Conservation (phyloP, 1,140 invertebrate genomes). For the Drosophila repletoides region DNA sequence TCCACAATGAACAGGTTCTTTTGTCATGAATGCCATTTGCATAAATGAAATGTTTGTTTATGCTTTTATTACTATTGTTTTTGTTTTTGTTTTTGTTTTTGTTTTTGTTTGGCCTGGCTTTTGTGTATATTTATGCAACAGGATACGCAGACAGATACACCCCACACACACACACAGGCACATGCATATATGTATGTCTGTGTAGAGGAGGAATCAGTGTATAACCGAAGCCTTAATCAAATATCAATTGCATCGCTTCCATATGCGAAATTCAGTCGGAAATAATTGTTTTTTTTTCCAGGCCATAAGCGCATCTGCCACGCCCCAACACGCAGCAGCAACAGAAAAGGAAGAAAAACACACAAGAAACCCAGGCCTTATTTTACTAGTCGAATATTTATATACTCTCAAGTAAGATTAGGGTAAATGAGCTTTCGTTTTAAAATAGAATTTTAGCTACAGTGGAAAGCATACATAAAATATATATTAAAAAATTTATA, state of each 20-base stretch:
- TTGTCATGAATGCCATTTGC: slow-evolving; percentile 26
- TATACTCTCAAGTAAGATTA: too few species aligned
- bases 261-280: slow-evolving; percentile 20
- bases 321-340: slow-evolving; percentile 17
- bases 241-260: slow-evolving; percentile 56
- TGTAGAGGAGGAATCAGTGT: too few species aligned
- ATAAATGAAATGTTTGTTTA: too few species aligned
- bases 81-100: slow-evolving; percentile 1
- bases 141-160: slow-evolving; percentile 2
- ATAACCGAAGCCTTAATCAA: slow-evolving; percentile 65
- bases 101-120: slow-evolving; percentile 1
- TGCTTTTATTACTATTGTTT: background rate
- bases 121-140: slow-evolving; percentile 1
- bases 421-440: too few species aligned
- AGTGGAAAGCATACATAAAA: too few species aligned
- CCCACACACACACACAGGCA: slow-evolving; percentile 14
- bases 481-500: too few species aligned
- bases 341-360: background rate
- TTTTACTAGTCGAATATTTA: too few species aligned
- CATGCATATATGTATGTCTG: background rate
- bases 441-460: too few species aligned
- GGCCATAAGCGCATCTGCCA: slow-evolving; percentile 11
- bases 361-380: too few species aligned
- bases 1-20: slow-evolving; percentile 2
- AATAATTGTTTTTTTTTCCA: slow-evolving; percentile 44